These are phyloP conservation scores for Meleagris gallopavo DNA, from an alignment of 2,113 vertebrate genomes.

Conservation along the genomic window DNA sequence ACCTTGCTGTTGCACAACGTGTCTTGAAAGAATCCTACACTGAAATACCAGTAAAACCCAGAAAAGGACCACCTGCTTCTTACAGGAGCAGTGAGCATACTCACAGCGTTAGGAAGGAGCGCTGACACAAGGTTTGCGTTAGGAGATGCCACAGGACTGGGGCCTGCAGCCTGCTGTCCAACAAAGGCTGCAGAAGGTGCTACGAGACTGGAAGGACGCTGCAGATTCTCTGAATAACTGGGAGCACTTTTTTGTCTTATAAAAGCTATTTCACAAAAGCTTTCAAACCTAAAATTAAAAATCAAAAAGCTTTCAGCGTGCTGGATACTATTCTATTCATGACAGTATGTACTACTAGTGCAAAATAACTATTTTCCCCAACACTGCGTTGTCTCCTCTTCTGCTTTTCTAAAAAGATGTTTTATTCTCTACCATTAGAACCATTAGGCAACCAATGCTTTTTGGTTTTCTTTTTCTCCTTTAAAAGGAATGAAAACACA, in stretches of 20 bases:
- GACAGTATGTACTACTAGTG: neutral
- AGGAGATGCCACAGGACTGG: conserved; percentile 20
- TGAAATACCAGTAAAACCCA: neutral
- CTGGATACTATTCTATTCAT: neutral
- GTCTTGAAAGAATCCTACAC: neutral
- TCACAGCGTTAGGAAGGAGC: conserved; percentile 66
- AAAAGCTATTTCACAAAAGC: conserved; percentile 91
- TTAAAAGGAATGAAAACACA: neutral
- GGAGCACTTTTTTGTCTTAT: conserved; percentile 81
- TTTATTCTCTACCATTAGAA: neutral
- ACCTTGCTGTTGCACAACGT: neutral
- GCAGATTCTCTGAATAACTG: conserved; percentile 74
- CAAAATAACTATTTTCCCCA: neutral
- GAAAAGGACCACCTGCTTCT: conserved; percentile 54
- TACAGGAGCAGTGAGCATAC: conserved; percentile 66
- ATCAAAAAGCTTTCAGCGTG: neutral
- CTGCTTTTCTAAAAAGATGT: neutral
- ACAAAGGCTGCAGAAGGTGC: conserved; percentile 5
- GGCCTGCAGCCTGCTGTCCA: conserved; percentile 62
- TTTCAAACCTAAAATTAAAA: conserved; percentile 82
- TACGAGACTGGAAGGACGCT: conserved; percentile 71
- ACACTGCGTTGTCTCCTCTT: neutral
- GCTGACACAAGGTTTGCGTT: conserved; percentile 52
- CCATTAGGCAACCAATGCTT: neutral
- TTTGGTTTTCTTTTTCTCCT: neutral